These are phyloP conservation scores for Ophion ellenae DNA, from an alignment of 2,888 invertebrate genomes.

Conservation along the genomic window DNA sequence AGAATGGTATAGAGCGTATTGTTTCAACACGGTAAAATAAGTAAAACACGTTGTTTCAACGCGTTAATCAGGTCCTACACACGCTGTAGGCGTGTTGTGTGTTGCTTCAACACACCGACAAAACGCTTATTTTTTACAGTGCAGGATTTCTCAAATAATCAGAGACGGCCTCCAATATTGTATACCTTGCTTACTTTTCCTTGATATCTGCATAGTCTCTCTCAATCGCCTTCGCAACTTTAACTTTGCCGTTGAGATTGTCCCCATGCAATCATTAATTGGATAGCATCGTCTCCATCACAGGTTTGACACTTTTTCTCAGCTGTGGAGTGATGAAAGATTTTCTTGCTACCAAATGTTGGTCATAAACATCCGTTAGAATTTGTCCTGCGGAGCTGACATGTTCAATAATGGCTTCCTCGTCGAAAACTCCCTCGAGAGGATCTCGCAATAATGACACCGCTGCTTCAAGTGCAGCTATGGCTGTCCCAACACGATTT, in stretches of 20 bases:
- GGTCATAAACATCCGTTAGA: no score
- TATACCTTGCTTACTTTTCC: neutral
- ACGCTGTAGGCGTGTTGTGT: no score
- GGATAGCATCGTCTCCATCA: neutral
- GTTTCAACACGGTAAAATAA: no score
- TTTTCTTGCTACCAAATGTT: no score
- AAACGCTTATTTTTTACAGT: no score
- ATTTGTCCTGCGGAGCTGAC: constrained; percentile 26
- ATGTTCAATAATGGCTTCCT: constrained; percentile 25
- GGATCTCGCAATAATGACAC: constrained; percentile 47
- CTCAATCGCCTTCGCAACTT: no score
- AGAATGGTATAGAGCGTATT: no score
- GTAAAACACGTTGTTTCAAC: no score
- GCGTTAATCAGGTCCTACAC: no score
- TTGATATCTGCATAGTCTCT: no score
- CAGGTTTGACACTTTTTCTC: neutral
- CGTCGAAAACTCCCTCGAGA: constrained; percentile 37
- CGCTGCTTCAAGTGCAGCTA: constrained; percentile 38
- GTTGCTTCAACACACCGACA: no score
- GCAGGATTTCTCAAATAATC: neutral
- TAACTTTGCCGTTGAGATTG: constrained; percentile 1
- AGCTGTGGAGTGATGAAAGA: neutral
- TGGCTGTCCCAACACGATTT: constrained; percentile 28
- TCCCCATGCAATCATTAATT: neutral
- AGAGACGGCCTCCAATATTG: neutral